Conservation (phyloP, 1,140 invertebrate species). For the Halesus radiatus region DNA sequence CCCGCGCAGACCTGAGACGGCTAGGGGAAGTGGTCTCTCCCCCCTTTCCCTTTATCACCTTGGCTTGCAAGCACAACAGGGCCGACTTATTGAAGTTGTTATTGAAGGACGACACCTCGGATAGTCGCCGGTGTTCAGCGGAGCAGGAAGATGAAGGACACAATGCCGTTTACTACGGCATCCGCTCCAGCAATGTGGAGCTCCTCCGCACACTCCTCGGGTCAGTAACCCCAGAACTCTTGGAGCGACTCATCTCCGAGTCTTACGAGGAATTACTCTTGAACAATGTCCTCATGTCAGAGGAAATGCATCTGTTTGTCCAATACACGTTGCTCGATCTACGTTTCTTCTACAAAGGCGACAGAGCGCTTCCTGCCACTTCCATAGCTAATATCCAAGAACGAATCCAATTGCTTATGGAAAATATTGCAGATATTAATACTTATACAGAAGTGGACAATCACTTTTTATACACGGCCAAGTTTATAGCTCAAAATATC, state of each 20-base stretch:
- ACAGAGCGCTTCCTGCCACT: too few relatives aligned
- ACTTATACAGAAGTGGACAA: not conserved
- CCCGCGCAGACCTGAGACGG: too few relatives aligned
- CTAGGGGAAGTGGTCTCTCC: too few relatives aligned
- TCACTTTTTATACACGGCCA: too few relatives aligned
- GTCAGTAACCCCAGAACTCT: not conserved
- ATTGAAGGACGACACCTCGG: too few relatives aligned
- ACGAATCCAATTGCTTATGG: not conserved
- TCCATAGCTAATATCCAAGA: not conserved
- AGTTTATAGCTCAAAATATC: constrained; percentile 3
- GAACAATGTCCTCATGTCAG: not conserved
- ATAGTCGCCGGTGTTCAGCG: not conserved
- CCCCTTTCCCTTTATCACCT: too few relatives aligned
- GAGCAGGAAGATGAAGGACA: not conserved
- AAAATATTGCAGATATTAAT: not conserved
- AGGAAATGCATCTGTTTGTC: constrained; percentile 5
- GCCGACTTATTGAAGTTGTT: too few relatives aligned
- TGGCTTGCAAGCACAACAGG: too few relatives aligned
- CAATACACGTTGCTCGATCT: not conserved
- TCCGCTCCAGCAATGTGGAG: constrained; percentile 12
- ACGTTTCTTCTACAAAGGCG: not conserved
- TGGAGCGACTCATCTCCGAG: not conserved
- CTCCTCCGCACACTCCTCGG: not conserved
- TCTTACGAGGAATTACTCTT: not conserved
- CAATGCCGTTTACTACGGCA: not conserved